Conservation (phyloP, 2,113 vertebrate species). For the Dicaeum eximium region DNA sequence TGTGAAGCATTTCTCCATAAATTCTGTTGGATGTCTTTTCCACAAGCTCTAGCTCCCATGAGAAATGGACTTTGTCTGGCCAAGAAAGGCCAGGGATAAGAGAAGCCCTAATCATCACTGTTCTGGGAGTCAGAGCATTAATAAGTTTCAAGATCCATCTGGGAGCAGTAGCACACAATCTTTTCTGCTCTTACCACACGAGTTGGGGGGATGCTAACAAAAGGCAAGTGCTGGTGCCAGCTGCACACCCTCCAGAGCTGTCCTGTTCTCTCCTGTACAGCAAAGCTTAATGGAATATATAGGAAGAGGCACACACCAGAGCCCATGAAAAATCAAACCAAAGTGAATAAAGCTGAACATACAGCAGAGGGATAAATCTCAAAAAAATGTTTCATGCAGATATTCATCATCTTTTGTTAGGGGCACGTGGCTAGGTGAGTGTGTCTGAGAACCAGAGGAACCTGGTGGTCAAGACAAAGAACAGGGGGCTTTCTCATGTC, state of each 20-base stretch:
- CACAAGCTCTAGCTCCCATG: accelerated
- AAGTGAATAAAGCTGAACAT: not conserved
- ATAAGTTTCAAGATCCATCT: accelerated
- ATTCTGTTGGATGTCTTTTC: not conserved
- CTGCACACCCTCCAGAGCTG: accelerated
- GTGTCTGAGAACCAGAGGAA: not conserved
- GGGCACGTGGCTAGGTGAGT: accelerated
- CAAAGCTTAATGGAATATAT: accelerated
- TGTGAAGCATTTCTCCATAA: not conserved
- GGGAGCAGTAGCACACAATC: not conserved
- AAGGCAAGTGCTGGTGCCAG: accelerated
- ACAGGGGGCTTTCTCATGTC: accelerated
- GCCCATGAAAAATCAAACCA: not conserved
- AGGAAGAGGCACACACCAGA: not conserved
- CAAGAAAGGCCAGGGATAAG: not conserved
- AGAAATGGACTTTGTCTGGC: not conserved
- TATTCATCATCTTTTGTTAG: not conserved
- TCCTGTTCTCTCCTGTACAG: not conserved
- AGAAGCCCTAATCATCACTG: not conserved
- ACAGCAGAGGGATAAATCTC: not conserved
- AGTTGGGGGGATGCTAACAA: not conserved
- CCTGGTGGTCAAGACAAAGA: not conserved
- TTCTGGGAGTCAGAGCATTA: not conserved
- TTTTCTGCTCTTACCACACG: not conserved
- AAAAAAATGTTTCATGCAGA: not conserved